A percentile compares a stretch with the other conserved stretches of the same genome.
phyloP scores from a whole-genome alignment of 2,113 vertebrate genomes.

The Tyto alba region DNA sequence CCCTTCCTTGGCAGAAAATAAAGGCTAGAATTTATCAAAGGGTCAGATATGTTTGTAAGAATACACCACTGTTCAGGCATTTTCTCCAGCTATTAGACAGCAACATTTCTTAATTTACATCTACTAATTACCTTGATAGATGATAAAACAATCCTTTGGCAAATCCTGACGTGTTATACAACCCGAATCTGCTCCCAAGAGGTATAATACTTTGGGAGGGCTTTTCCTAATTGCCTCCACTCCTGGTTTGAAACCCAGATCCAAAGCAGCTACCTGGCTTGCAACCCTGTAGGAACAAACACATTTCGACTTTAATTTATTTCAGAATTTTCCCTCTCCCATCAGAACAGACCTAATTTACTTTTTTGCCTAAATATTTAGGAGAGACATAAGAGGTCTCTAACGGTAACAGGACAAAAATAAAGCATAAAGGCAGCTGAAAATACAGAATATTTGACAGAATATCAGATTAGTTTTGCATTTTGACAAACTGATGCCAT shows the following conservation, averaged over 20 bases:
- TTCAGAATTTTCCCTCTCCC: neutral
- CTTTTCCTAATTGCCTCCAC: slow-evolving; percentile 87
- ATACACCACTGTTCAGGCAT: neutral
- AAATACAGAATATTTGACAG: neutral
- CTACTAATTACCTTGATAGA: slow-evolving; percentile 89
- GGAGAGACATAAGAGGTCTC: neutral
- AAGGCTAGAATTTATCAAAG: neutral
- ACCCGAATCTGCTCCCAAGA: slow-evolving; percentile 89
- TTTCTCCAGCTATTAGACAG: neutral
- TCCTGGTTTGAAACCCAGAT: slow-evolving; percentile 96
- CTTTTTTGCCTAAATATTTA: neutral
- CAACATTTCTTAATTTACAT: neutral
- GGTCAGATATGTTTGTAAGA: neutral
- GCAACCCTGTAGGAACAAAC: slow-evolving; percentile 80
- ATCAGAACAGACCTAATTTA: neutral
- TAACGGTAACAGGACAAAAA: neutral
- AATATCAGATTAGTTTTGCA: neutral
- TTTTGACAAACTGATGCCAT: neutral
- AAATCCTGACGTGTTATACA: slow-evolving; percentile 92
- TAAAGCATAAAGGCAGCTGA: neutral
- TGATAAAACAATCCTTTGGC: slow-evolving; percentile 86
- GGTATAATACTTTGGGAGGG: slow-evolving; percentile 89
- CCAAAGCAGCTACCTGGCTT: slow-evolving; percentile 95
- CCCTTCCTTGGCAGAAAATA: neutral
- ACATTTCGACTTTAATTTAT: neutral